Evolutionary conservation across 2,888 invertebrate species (phyloP), one percentile per base, ranked within the genome.

Genomic region (Tigriopus californicus): DNA sequence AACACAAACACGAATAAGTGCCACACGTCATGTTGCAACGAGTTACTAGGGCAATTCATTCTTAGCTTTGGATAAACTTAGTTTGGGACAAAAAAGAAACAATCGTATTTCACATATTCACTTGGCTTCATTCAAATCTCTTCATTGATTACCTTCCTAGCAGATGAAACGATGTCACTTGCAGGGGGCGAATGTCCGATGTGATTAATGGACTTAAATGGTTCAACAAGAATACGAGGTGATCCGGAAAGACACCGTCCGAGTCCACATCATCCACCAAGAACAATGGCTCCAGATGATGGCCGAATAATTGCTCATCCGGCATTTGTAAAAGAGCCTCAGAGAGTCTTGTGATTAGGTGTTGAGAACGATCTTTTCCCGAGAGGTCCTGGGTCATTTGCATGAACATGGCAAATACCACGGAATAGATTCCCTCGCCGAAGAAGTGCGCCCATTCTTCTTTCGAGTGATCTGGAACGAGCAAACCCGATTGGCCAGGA

Each of bases 361-460:
- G 33, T 33, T 3, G 33, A 3, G 33, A 33, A 8, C 33, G 33
- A 33, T 33, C 8, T 33, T 33, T 33, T 33, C 33, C 33, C 4
- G 33, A 8, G 33, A 33, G 33, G 8, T 33, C 33, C 8, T 8
- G 4, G 33, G 33, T 8, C 33, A 75, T 66, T 61, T 69, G 68
- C 55, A 76, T 67, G 75, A 78, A 80, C 20, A 78, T 66, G 49
- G 73, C 70, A 49, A 77, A 68, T 15, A 82, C 65, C 62, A 74
- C 73, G 55, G 66, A 66, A 66, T 77, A 76, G 44, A 82, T 72
- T 64, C 80, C 80, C 57, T 79, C 77, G 61, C 78, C 76, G 72
- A 88, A 85, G 59, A 89, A 76, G 69, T 84, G 81, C 55, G 73
- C 71, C 88, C 88, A 89, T 72, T 89, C 88, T 58, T 76, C 74